Conservation (phyloP, 1,140 invertebrate species). For the Ooceraea biroi region DNA sequence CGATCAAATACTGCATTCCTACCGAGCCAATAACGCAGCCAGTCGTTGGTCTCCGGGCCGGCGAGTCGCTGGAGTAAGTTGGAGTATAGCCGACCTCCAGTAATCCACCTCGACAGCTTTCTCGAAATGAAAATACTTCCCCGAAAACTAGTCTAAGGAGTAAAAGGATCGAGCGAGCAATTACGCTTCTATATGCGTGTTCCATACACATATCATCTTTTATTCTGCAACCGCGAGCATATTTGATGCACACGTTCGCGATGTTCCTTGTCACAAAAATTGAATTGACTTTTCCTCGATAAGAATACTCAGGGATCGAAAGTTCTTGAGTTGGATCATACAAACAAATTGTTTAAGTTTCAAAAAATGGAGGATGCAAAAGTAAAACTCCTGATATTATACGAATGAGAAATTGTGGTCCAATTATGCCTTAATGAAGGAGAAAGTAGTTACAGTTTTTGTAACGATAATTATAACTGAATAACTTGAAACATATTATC, state of each 20-base stretch:
- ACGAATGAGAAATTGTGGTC: too few relatives aligned
- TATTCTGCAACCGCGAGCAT: too few relatives aligned
- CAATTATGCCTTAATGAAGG: too few relatives aligned
- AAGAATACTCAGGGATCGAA: too few relatives aligned
- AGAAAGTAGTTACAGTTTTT: too few relatives aligned
- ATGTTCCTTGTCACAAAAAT: too few relatives aligned
- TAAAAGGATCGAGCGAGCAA: neutral
- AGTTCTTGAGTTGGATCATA: neutral
- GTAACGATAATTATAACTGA: too few relatives aligned
- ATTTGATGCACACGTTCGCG: too few relatives aligned
- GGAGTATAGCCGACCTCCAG: neutral
- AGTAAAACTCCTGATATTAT: neutral
- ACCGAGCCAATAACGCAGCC: constrained; percentile 48
- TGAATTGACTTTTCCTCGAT: too few relatives aligned
- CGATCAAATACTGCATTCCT: constrained; percentile 55
- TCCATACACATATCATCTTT: too few relatives aligned
- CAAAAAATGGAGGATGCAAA: neutral
- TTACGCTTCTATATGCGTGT: too few relatives aligned
- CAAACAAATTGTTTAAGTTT: neutral
- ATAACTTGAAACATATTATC: too few relatives aligned
- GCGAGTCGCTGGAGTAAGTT: neutral
- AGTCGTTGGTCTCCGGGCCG: constrained; percentile 12
- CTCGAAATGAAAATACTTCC: constrained; percentile 10
- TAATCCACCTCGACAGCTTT: neutral
- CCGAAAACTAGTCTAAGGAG: neutral